Conservation (phyloP, 2,888 invertebrate genomes). For the Metellina segmentata region DNA sequence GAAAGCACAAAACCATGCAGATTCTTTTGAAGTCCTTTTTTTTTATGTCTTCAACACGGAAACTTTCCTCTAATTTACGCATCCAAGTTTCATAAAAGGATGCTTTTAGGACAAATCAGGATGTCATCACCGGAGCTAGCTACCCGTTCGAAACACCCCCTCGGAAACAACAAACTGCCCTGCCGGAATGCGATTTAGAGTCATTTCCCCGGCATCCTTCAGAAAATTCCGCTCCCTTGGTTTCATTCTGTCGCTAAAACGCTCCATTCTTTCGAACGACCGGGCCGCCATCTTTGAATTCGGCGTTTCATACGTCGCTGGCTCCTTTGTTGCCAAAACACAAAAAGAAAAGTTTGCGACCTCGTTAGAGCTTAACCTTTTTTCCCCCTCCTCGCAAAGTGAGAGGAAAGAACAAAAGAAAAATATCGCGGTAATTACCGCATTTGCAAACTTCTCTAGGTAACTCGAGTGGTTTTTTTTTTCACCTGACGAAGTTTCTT, state of each 20-base stretch:
- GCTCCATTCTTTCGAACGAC: not conserved
- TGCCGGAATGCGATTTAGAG: no score
- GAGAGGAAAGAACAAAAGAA: slow-evolving; percentile 18
- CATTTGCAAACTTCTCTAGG: slow-evolving; percentile 20
- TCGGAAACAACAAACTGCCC: not conserved
- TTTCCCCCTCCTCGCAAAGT: slow-evolving; percentile 15
- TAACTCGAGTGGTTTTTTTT: not conserved
- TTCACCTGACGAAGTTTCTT: slow-evolving; percentile 4
- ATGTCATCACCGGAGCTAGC: not conserved
- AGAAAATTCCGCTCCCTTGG: no score
- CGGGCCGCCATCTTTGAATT: not conserved
- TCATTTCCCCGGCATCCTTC: no score
- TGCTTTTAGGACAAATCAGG: not conserved
- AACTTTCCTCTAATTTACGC: not conserved
- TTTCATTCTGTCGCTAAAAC: not conserved
- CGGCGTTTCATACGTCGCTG: slow-evolving; percentile 35
- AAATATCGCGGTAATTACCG: slow-evolving; percentile 8
- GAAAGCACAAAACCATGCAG: not conserved
- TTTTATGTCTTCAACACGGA: not conserved
- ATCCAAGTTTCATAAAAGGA: not conserved
- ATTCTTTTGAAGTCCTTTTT: not conserved
- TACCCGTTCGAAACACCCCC: not conserved
- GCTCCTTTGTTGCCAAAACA: slow-evolving; percentile 59
- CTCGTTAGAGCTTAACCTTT: slow-evolving; percentile 56
- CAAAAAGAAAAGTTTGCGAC: slow-evolving; percentile 50